phyloP scores from a whole-genome alignment of 2,888 invertebrate species.

The Nasonia oneida region DNA sequence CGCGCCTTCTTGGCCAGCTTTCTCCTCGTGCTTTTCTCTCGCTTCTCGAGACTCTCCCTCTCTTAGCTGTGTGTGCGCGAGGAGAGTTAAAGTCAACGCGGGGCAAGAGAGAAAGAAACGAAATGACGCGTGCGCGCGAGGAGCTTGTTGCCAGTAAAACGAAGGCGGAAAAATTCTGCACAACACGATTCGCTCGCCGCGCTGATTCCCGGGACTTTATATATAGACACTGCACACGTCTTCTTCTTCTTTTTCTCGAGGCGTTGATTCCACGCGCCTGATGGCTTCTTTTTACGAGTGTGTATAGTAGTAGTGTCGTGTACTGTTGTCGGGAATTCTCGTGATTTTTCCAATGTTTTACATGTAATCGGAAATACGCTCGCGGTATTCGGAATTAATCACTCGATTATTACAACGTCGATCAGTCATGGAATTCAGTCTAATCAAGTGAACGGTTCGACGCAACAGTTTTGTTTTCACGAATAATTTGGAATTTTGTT shows the following conservation, averaged over 20 bases:
- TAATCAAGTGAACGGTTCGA: not conserved
- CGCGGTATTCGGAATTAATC: too few species aligned
- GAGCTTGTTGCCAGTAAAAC: not conserved
- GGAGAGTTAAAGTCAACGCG: not conserved
- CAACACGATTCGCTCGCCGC: not conserved
- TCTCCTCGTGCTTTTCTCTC: not conserved
- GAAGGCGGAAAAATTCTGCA: not conserved
- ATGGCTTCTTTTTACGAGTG: constrained; percentile 10
- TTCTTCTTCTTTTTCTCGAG: not conserved
- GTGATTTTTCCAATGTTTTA: too few species aligned
- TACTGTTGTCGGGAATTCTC: too few species aligned
- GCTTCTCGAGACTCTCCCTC: not conserved
- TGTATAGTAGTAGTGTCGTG: too few species aligned
- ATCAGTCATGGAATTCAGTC: not conserved
- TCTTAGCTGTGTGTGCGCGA: not conserved
- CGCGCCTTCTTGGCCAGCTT: not conserved
- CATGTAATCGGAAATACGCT: too few species aligned
- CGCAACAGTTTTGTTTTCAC: not conserved
- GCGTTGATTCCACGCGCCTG: constrained; percentile 15
- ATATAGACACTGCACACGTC: too few species aligned
- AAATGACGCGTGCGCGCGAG: not conserved
- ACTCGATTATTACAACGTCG: not conserved
- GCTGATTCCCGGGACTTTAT: too few species aligned
- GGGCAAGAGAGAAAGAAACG: not conserved
- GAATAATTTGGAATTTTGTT: not conserved